Base-by-base conservation (phyloP, 2,113 vertebrate genomes). In the Columba janthina region DNA sequence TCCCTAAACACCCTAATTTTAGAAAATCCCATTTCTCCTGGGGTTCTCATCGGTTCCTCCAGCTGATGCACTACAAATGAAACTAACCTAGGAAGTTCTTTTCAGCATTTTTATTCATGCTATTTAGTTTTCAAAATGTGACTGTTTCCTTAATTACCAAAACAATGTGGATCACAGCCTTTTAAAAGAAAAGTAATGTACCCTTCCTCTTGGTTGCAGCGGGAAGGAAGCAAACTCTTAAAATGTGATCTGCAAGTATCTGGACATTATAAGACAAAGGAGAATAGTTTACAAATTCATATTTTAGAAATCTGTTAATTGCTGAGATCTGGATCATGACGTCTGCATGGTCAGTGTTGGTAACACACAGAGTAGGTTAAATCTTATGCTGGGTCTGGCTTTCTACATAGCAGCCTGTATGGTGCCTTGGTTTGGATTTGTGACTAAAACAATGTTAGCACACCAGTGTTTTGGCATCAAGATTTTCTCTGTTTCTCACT, bases 11-110 rank as follows among this genome's bases (percentile, higher is more conserved):
- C 42, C 19, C 32, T 46, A 70, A 54, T 93, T 89, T 78, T 85
- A 88, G 88, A 93, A 93, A 93, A 28, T 88, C 51, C 93, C 11
- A 26, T 91, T 95, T 92, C 58, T 94, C 28, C 29, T 61, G 58
- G 11, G 44, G 3, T 91, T 94, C 72, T 75, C 31, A 18, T 62
- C 54, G 50, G 20, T 75, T 85, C 62, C 53, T 67, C 29, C 73
- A 75, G 29, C 5, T 95, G 54, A 73, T 57, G 6, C 15, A 31
- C 53, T 78, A 70, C 65, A 89, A 74, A 84, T 36, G 77, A 87
- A 72, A 42, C 24, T 9, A 44, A 13, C 10, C 54, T 64, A 77
- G 50, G 28, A 85, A 15, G n/a, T 32, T 46, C 34, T 75, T 87
- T 28, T 60, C 51, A 72, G 28, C 82, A 34, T 36, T 94, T 89